Base-by-base conservation (phyloP, 2,888 invertebrate species). In the Hypena proboscidalis region DNA sequence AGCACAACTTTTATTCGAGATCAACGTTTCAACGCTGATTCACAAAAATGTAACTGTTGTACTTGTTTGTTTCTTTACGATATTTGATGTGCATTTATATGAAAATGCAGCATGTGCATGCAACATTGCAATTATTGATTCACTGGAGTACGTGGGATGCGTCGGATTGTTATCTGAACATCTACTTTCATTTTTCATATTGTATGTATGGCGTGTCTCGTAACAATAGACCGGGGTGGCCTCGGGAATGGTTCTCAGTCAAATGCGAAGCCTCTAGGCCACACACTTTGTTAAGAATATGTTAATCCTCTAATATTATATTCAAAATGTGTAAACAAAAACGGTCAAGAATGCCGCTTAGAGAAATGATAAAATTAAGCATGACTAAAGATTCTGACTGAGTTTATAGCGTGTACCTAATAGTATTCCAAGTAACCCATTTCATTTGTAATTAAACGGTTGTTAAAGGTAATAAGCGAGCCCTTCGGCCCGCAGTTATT, bases 151-250 rank as follows among this genome's bases (percentile, higher is more conserved):
- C 55, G 43, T 63, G 51, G 55, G 55, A 62, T 54, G 45, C 45
- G 51, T 45, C 45, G 17, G 47, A 52, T 63, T 44, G 44, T 63
- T 44, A 63, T 59, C 56, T 52, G 25, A 47, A 26, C 45, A 46
- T 39, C 37, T 45, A 51, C 60, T 59, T 58, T 58, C 51, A 35
- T 47, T 62, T 57, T 62, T 62, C 53, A 62, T 46, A 47, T 41
- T 38, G 37, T 39, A 32, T 57, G 41, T 31, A 38, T 34, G 38
- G 22, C 11, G 25, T 37, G 47, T 17, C 7, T 36, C 32, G 19
- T 46, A 58, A 62, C 45, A 57, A 48, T 58, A 37, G 37, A 42
- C 30, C 14, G 29, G 35, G 42, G 27, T 33, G 26, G 30, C 36
- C 27, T 20, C 27, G 22, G 36, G 25, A 40, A 33, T 11, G 21